Evolutionary conservation across 2,113 vertebrate genomes (phyloP).

Genomic region (Cottus gobio): DNA sequence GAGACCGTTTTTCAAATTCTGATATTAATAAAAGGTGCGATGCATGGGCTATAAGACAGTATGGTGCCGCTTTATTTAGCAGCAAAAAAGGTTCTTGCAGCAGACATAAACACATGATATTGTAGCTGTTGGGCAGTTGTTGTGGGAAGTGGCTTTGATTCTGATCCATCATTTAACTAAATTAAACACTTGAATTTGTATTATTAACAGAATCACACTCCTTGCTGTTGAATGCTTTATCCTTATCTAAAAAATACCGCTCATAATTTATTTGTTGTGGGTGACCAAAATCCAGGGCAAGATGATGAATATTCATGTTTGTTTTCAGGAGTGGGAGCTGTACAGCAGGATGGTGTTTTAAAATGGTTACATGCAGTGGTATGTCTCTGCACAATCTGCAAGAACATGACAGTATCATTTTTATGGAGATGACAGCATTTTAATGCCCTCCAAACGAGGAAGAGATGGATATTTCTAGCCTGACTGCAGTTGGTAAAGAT

Average conservation of each 20-base stretch:
- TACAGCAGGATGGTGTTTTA: constrained; percentile 21
- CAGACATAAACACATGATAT: neutral
- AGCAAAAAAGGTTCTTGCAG: neutral
- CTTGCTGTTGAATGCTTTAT: neutral
- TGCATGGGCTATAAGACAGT: neutral
- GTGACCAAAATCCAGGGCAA: constrained; percentile 6
- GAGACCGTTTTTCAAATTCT: neutral
- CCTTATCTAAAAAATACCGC: constrained; percentile 1
- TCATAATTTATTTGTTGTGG: constrained; percentile 31
- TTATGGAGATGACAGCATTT: neutral
- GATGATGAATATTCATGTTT: constrained; percentile 49
- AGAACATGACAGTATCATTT: neutral
- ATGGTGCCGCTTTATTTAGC: neutral
- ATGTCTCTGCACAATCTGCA: constrained; percentile 13
- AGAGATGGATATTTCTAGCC: constrained; percentile 35
- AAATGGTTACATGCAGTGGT: constrained; percentile 11
- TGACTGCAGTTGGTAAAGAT: constrained; percentile 40
- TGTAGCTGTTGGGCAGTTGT: neutral
- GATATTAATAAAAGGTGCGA: constrained; percentile 6
- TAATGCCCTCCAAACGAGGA: neutral
- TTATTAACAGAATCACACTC: neutral
- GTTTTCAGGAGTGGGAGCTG: constrained; percentile 35
- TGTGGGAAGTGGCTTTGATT: neutral
- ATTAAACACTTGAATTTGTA: neutral
- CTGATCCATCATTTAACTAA: neutral